Evolutionary conservation across 2,888 invertebrate species (phyloP), one percentile per base, ranked within the genome.

Genomic region (Dinocampus coccinellae): DNA sequence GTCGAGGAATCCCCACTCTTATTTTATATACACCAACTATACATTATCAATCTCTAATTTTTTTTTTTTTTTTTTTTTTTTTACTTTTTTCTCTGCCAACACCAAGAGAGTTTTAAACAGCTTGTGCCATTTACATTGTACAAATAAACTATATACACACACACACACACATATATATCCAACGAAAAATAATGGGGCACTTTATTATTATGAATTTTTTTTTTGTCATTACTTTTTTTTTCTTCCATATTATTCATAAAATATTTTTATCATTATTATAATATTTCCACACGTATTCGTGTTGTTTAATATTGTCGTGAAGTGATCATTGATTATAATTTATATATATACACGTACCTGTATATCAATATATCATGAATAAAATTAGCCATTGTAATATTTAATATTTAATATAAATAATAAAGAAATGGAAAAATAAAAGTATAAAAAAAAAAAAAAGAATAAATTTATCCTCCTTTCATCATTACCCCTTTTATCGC

Each of bases 191-290:
- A 58, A 70, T 55, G 53, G n/a, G n/a, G 55, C 61, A 58, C 63
- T 72, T 73, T 52, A 64, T 67, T 70, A 65, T 65, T 57, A 64
- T n/a, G n/a, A n/a, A n/a, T n/a, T n/a, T n/a, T n/a, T n/a, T n/a
- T n/a, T n/a, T n/a, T n/a, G n/a, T n/a, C n/a, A n/a, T n/a, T n/a
- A n/a, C n/a, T n/a, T n/a, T n/a, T n/a, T n/a, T n/a, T n/a, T n/a
- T n/a, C n/a, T n/a, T n/a, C n/a, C n/a, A n/a, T 69, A 67, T 55
- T 58, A 62, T 9, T 29, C 33, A 39, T 62, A 62, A 52, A 42
- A 47, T 69, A 68, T 33, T 39, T 72, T 58, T 61, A 68, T 69
- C 65, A 73, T 58, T 61, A 68, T 69, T 61, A 73, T 73, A 68
- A 72, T 61, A 64, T 39, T 53, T 62, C 55, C 67, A 42, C 66